Conservation (phyloP, 2,888 invertebrate genomes). For the Steinernema scapterisci region DNA sequence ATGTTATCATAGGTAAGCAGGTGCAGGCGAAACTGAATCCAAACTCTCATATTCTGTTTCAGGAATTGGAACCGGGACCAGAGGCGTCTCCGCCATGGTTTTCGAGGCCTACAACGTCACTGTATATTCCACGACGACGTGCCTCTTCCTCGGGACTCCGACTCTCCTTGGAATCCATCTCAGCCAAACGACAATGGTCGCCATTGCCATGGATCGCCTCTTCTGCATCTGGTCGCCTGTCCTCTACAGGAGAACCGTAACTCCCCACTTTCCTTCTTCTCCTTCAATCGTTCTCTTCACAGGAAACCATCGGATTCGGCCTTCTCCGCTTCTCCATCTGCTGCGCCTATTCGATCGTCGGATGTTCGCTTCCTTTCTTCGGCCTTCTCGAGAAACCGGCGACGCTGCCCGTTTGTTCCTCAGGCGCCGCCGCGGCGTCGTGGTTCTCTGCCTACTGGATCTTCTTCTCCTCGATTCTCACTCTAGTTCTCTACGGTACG, state of each 20-base stretch:
- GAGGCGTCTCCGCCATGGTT: slow-evolving; percentile 8
- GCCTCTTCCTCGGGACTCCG: slow-evolving; percentile 12
- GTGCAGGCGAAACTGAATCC: background rate
- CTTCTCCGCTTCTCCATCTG: slow-evolving; percentile 19
- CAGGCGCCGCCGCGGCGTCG: background rate
- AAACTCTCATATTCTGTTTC: too few relatives aligned
- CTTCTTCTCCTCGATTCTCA: background rate
- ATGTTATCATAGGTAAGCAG: slow-evolving; percentile 6
- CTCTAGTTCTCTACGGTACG: background rate
- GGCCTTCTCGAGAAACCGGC: background rate
- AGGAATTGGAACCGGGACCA: slow-evolving; percentile 3
- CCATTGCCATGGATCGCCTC: slow-evolving; percentile 22
- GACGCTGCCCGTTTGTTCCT: background rate
- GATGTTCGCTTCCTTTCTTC: slow-evolving; percentile 3
- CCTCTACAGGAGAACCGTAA: slow-evolving; percentile 10
- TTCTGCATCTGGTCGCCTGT: background rate
- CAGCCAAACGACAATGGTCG: slow-evolving; percentile 28
- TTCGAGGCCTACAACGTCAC: background rate
- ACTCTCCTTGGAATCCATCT: slow-evolving; percentile 20
- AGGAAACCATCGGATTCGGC: slow-evolving; percentile 12
- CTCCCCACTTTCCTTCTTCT: background rate
- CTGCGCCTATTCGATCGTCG: background rate
- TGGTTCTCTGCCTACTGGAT: slow-evolving; percentile 1
- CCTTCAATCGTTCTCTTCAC: background rate
- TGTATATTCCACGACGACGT: background rate